Base-by-base conservation (phyloP, 1,140 invertebrate species). In the Doryteuthis pealeii region DNA sequence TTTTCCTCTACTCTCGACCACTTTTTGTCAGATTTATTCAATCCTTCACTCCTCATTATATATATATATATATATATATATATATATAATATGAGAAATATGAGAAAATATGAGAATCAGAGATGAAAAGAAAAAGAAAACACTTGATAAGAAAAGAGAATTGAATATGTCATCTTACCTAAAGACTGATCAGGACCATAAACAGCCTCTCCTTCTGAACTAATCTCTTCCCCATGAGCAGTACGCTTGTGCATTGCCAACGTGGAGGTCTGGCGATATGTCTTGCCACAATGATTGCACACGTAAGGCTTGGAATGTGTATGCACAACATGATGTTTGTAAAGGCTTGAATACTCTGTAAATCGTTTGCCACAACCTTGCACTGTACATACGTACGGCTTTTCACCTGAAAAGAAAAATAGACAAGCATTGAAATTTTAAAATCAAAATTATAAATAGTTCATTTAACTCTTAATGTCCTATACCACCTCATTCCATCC, bases 291-390 rank as follows among this genome's bases (percentile, higher is more conserved):
- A 12, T 90, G 81, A 71, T 88, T 88, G 77, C 91, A 92, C 54
- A 87, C 87, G 76, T 91, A 92, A 28, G 91, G 90, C 78, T 91
- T 91, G 73, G 89, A 87, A 72, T 91, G 90, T 5, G 91, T 91
- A 79, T 92, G 92, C 28, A 92, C 92, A 33, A 92, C 89, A 83
- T 92, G 91, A 85, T 93, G 92, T 84, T 93, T 93, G 82, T 93
- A 93, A 26, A 93, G 88, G 80, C 91, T 92, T 66, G 92, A 93
- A 83, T 93, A 93, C 82, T 93, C 92, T 2, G 92, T 93, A 79
- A 93, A 93, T 45, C 91, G 87, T 83, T 92, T 92, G 12, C 90
- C 90, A 87, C 92, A 93, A 72, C 90, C 91, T 85, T 91, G 81
- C 32, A 90, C 84, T 33, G 83, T 84, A 78, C 89, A 89, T 1